phyloP scores from a whole-genome alignment of 1,140 invertebrate genomes.

The Drosophila nikananu region DNA sequence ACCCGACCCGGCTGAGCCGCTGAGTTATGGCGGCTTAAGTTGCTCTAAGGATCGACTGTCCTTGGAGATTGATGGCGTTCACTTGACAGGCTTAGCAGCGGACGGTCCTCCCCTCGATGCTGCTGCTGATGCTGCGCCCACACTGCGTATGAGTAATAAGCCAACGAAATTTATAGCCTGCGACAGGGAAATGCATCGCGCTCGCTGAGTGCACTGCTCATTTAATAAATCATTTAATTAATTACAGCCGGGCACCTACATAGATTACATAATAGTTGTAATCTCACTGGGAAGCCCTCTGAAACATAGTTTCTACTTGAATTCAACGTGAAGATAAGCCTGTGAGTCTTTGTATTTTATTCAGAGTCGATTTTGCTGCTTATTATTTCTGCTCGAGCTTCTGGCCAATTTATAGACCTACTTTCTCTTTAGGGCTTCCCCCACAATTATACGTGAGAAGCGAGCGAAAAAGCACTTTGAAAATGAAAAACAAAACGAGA shows the following conservation, averaged over 20 bases:
- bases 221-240: conserved; percentile 79
- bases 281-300: background rate
- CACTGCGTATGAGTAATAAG: conserved; percentile 52
- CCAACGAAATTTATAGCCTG: conserved; percentile 25
- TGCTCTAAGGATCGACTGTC: conserved; percentile 26
- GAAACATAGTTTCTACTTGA: background rate
- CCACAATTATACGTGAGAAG: conserved; percentile 33
- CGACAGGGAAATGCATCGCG: conserved; percentile 12
- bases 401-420: background rate
- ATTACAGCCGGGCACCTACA: conserved; percentile 28
- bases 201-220: conserved; percentile 54
- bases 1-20: conserved; percentile 44
- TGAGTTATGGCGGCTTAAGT: conserved; percentile 66
- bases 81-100: conserved; percentile 59
- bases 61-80: conserved; percentile 63
- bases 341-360: background rate
- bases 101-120: background rate
- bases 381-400: background rate
- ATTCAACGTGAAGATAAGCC: background rate
- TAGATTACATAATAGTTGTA: background rate
- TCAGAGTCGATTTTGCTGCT: background rate
- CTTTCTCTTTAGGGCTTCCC: background rate
- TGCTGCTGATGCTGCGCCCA: background rate
- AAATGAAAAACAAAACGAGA: conserved; percentile 19
- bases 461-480: conserved; percentile 22